Conservation (phyloP, 2,888 invertebrate genomes). For the Polyploca ridens region DNA sequence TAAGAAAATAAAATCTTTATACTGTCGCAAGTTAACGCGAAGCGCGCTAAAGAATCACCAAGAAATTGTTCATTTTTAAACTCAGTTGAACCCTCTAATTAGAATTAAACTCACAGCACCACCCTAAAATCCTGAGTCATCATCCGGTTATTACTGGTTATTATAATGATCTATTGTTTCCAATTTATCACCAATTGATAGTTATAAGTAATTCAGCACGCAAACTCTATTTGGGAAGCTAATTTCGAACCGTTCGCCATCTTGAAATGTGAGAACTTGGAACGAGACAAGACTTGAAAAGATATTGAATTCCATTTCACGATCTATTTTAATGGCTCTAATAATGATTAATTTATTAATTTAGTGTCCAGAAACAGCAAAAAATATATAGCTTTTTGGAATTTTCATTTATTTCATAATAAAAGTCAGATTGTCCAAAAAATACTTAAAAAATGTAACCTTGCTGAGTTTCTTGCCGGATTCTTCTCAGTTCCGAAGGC, state of each 20-base stretch:
- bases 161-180: slow-evolving; percentile 27
- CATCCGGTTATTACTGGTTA: not conserved
- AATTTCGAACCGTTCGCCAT: slow-evolving; percentile 21
- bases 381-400: too few species aligned
- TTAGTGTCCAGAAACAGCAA: too few species aligned
- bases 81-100: not conserved
- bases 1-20: too few species aligned
- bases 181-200: slow-evolving; percentile 17
- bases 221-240: slow-evolving; percentile 30
- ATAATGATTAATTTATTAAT: too few species aligned
- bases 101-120: not conserved
- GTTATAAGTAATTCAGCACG: slow-evolving; percentile 24
- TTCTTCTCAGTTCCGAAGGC: too few species aligned
- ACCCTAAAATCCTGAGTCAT: not conserved
- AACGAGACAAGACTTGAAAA: slow-evolving; percentile 34
- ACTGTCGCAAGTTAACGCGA: too few species aligned
- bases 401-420: too few species aligned
- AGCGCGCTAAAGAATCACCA: too few species aligned
- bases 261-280: slow-evolving; percentile 30
- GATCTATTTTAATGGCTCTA: too few species aligned
- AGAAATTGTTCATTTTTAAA: not conserved
- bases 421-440: too few species aligned
- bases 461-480: too few species aligned
- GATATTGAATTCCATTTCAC: slow-evolving; percentile 10
- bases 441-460: too few species aligned